phyloP scores from a whole-genome alignment of 2,797 vertebrate genomes.

The Botia almorhae region DNA sequence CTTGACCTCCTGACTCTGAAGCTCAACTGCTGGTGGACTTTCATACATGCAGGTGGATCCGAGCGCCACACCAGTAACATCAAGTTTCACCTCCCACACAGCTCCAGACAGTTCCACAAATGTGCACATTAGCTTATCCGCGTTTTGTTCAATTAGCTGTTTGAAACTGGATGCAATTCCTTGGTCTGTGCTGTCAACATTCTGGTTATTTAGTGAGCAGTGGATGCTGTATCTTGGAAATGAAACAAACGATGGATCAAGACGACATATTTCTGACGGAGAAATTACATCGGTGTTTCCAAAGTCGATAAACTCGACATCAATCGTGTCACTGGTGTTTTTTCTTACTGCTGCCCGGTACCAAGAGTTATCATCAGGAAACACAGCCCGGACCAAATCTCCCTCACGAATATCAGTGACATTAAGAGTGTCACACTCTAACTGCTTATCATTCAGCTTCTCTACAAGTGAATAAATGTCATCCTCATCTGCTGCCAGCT shows the following conservation, averaged over 20 bases:
- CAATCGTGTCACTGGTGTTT: conserved; percentile 59
- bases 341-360: conserved; percentile 87
- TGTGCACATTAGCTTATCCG: conserved; percentile 76
- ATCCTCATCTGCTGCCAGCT: conserved; percentile 80
- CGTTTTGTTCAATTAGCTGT: conserved; percentile 70
- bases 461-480: conserved; percentile 79
- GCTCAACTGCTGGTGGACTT: conserved; percentile 31
- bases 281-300: conserved; percentile 83
- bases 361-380: conserved; percentile 84
- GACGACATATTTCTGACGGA: conserved; percentile 70
- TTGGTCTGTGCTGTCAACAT: conserved; percentile 37
- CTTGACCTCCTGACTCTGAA: conserved; percentile 26
- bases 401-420: conserved; percentile 73
- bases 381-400: conserved; percentile 86
- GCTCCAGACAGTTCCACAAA: conserved; percentile 80
- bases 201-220: conserved; percentile 78
- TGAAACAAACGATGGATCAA: conserved; percentile 68
- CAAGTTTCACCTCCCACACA: conserved; percentile 87
- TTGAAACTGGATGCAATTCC: conserved; percentile 75
- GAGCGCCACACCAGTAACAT: conserved; percentile 73
- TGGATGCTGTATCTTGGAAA: conserved; percentile 80
- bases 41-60: conserved; percentile 63
- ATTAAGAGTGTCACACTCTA: conserved; percentile 43
- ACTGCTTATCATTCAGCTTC: conserved; percentile 77
- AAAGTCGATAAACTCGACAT: conserved; percentile 90